Conservation (phyloP, 2,797 vertebrate species). For the Rhadinocentrus ornatus region DNA sequence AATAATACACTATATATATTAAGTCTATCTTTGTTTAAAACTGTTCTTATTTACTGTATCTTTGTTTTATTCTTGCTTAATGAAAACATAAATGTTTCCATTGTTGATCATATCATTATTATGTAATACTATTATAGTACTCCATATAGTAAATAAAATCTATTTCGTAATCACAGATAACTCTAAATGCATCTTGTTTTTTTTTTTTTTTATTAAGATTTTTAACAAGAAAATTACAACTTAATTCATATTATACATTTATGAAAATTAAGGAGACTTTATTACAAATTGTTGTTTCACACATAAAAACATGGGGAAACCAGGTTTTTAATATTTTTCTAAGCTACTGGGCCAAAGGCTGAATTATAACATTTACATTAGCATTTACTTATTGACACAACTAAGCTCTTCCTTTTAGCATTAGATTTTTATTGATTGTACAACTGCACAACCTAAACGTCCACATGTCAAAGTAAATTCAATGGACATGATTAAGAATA, state of each 20-base stretch:
- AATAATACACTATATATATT: neutral
- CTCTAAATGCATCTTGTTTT: constrained; percentile 16
- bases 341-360: too few species aligned
- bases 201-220: too few species aligned
- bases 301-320: too few species aligned
- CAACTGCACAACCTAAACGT: too few species aligned
- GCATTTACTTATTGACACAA: neutral
- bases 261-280: too few species aligned
- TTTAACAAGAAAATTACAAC: too few species aligned
- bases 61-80: constrained; percentile 10
- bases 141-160: constrained; percentile 21
- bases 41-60: neutral
- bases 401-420: neutral
- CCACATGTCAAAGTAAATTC: neutral
- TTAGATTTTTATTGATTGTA: too few species aligned
- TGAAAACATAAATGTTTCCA: neutral
- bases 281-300: too few species aligned
- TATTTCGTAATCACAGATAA: neutral
- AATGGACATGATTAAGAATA: neutral
- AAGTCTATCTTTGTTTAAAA: constrained; percentile 4
- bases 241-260: too few species aligned
- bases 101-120: constrained; percentile 1
- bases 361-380: too few species aligned
- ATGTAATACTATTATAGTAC: constrained; percentile 6
- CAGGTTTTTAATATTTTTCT: too few species aligned